These are phyloP conservation scores for Tautogolabrus adspersus DNA, from an alignment of 2,113 vertebrate genomes.

Conservation along the genomic window DNA sequence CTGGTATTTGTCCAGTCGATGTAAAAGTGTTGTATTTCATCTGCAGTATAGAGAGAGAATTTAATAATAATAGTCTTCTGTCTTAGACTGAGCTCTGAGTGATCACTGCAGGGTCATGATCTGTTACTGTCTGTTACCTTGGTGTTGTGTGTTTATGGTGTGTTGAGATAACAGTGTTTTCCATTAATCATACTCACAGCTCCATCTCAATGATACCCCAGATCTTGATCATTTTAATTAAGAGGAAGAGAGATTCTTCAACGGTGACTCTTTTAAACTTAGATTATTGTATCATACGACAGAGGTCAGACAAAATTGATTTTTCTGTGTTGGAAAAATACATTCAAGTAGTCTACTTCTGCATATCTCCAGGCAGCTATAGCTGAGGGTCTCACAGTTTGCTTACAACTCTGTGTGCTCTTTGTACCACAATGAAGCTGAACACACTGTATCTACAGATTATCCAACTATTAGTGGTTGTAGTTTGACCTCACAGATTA, in stretches of 20 bases:
- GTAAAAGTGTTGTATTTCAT: constrained; percentile 20
- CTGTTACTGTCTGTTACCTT: constrained; percentile 9
- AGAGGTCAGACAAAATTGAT: no score
- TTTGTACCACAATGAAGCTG: not conserved
- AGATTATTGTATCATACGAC: no score
- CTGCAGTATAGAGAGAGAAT: constrained; percentile 16
- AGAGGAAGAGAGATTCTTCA: not conserved
- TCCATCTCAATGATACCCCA: not conserved
- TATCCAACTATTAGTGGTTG: not conserved
- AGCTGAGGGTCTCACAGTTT: constrained; percentile 2
- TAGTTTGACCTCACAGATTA: not conserved
- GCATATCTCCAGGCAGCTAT: no score
- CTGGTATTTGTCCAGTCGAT: not conserved
- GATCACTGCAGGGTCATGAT: constrained; percentile 6
- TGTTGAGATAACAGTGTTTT: constrained; percentile 15
- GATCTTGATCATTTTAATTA: constrained; percentile 7
- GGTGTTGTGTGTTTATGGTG: constrained; percentile 13
- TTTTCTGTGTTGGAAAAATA: no score
- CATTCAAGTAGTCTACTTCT: no score
- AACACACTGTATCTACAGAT: not conserved
- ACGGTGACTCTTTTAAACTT: no score
- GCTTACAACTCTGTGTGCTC: not conserved
- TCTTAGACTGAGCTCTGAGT: not conserved
- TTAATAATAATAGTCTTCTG: not conserved
- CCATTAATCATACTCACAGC: not conserved